Percentiles rank a stretch among this genome's conserved stretches.
Evolutionary conservation across 2,888 invertebrate species (phyloP).

Genomic region (Poecilus cupreus): DNA sequence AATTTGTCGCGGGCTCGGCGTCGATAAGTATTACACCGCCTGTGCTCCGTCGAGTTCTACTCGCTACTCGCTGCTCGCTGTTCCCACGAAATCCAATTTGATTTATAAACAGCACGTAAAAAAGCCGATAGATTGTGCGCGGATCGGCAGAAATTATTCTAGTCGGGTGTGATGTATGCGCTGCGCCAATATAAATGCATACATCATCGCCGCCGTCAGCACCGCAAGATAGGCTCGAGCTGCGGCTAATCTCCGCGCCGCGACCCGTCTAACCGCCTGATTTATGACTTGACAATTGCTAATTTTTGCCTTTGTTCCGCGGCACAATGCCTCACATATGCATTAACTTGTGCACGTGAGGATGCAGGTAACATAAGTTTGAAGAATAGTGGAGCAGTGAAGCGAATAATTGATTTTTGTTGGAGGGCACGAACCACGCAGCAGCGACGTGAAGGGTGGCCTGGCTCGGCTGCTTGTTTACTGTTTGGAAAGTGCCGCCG

Average conservation of each 20-base stretch:
- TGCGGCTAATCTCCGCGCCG: constrained; percentile 20
- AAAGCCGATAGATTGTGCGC: constrained; percentile 69
- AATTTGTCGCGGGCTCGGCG: constrained; percentile 66
- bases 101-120: constrained; percentile 70
- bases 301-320: constrained; percentile 44
- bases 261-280: constrained; percentile 6
- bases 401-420: constrained; percentile 40
- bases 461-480: constrained; percentile 35
- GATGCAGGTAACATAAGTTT: not conserved
- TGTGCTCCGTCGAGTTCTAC: not conserved
- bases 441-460: constrained; percentile 27
- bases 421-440: not conserved
- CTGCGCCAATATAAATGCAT: constrained; percentile 70
- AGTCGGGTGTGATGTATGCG: constrained; percentile 70
- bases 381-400: constrained; percentile 33
- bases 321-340: not conserved
- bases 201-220: constrained; percentile 68
- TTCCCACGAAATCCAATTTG: constrained; percentile 68
- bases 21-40: constrained; percentile 58
- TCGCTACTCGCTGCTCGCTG: not conserved
- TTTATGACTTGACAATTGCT: constrained; percentile 54
- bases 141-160: constrained; percentile 70
- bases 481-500: constrained; percentile 39
- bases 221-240: constrained; percentile 34
- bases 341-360: not conserved